phyloP scores from a whole-genome alignment of 2,888 invertebrate species.

The Acrocyrtus sp. region DNA sequence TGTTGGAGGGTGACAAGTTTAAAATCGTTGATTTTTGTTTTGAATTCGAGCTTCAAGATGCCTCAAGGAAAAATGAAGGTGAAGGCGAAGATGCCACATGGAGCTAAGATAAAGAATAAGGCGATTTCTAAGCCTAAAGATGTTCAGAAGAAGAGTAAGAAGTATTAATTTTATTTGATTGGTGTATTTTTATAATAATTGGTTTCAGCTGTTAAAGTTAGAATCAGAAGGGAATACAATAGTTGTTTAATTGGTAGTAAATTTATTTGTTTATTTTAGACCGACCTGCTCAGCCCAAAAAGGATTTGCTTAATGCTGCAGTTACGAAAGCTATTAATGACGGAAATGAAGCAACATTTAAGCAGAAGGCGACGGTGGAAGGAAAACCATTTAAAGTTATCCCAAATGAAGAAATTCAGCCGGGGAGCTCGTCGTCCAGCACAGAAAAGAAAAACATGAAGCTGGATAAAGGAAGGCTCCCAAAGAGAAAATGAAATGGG shows the following conservation, averaged over 20 bases:
- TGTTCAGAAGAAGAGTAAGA: conserved; percentile 46
- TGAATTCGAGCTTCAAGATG: conserved; percentile 25
- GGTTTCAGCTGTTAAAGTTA: not conserved
- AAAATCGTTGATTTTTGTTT: not conserved
- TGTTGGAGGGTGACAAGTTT: too few relatives aligned
- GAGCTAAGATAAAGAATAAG: conserved; percentile 34
- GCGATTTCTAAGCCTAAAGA: conserved; percentile 46
- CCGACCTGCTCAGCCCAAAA: conserved; percentile 36
- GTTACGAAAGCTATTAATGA: conserved; percentile 48
- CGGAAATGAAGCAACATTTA: conserved; percentile 30
- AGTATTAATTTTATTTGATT: not conserved
- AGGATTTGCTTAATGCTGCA: conserved; percentile 37
- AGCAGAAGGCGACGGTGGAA: conserved; percentile 40
- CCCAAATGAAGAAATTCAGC: conserved; percentile 30
- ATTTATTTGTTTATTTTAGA: conserved; percentile 25
- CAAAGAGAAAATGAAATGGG: conserved; percentile 31
- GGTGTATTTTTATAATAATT: not conserved
- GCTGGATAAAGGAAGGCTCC: conserved; percentile 19
- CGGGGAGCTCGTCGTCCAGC: conserved; percentile 7
- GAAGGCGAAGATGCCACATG: conserved; percentile 44
- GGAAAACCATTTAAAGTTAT: conserved; percentile 35
- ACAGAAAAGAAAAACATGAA: conserved; percentile 5
- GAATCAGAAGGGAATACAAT: not conserved
- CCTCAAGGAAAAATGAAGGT: conserved; percentile 52
- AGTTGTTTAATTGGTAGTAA: conserved; percentile 4